Base-by-base conservation (phyloP, 2,888 invertebrate species). In the Steinernema scapterisci region DNA sequence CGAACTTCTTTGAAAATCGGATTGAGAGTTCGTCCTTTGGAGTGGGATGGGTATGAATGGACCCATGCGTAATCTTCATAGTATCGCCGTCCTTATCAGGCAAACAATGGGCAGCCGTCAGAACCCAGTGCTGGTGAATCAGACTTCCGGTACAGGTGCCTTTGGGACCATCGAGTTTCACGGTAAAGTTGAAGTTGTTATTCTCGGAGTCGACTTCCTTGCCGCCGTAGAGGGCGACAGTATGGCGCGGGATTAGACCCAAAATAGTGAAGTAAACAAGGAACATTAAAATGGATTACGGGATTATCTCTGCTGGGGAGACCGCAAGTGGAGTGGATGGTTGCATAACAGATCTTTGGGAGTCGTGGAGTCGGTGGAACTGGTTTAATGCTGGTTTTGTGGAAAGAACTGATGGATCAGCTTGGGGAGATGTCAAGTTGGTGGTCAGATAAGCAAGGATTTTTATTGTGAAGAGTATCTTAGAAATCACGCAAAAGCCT, bases 131-230 rank as follows among this genome's bases (percentile, higher is more conserved):
- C 25, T 19, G 21, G 25, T 54, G 54, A 21, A 54, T 21, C 2
- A 54, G 54, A 23, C 19, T 23, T 2, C 54, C 54, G 5, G 54
- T 54, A 21, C 54, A 54, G 25, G 54, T 54, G 16, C 54, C 54
- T 54, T 54, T 54, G 5, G 54, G 13, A 13, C 54, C 54, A 23
- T 54, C 54, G 25, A 54, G 7, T 25, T 54, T 54, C 1, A 54
- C 54, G 54, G 54, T 54, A 21, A 54, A 54, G 13, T 54, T 54
- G 54, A 54, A 54, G 25, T 25, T 54, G 25, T 54, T 54, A 3
- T 9, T 21, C 13, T 54, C 54, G 21, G 54, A 54, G 21, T 54
- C 54, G 1, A 54, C 54, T 25, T 54, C 54, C 23, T 54, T 54
- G 16, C 54, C 54, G 3, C 54, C 54, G 54, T 19, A 54, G 3